These are phyloP conservation scores for Heliconius congener DNA, from an alignment of 1,140 invertebrate species.

Conservation along the genomic window DNA sequence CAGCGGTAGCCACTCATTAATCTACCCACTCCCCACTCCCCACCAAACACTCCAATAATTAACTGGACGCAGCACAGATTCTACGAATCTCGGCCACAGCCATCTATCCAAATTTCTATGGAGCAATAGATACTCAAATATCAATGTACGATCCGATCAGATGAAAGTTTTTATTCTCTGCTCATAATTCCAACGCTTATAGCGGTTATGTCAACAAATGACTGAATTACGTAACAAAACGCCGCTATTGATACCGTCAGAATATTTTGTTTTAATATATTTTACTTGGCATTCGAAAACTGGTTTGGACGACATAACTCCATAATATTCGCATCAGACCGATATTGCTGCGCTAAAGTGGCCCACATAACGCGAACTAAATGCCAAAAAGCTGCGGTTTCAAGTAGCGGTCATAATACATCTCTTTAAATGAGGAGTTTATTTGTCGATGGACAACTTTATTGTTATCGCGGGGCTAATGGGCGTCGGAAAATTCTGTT, in stretches of 20 bases:
- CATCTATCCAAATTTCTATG: conserved; percentile 49
- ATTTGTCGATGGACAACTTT: conserved; percentile 58
- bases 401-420: conserved; percentile 32
- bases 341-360: conserved; percentile 19
- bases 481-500: conserved; percentile 52
- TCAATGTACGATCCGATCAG: conserved; percentile 42
- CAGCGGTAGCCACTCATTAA: conserved; percentile 79
- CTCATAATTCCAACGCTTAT: conserved; percentile 21
- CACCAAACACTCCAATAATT: conserved; percentile 66
- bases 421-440: conserved; percentile 39
- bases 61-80: conserved; percentile 68
- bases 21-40: conserved; percentile 60
- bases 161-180: conserved; percentile 36
- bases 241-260: conserved; percentile 27
- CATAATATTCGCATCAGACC: conserved; percentile 22
- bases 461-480: conserved; percentile 51
- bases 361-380: conserved; percentile 26
- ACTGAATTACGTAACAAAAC: conserved; percentile 31
- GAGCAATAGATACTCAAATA: conserved; percentile 48
- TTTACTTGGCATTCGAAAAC: conserved; percentile 33
- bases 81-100: conserved; percentile 60
- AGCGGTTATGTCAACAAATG: conserved; percentile 33
- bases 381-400: conserved; percentile 34
- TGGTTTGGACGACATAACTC: conserved; percentile 20
- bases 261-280: conserved; percentile 29